Evolutionary conservation across 2,888 invertebrate species (phyloP).

Genomic region (Julus scanicus): DNA sequence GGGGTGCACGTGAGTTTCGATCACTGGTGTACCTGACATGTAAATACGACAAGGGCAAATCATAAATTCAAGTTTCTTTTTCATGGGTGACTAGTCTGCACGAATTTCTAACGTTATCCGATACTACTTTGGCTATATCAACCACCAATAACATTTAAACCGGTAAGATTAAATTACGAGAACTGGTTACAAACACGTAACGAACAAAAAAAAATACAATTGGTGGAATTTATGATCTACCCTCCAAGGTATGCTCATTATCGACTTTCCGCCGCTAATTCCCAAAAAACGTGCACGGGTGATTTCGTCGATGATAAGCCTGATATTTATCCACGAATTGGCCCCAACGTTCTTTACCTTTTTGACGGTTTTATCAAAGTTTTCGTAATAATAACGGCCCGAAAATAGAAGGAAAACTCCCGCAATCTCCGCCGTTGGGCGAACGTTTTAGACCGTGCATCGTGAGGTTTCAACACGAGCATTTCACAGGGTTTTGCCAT

Average conservation of each 20-base stretch:
- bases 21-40: neutral
- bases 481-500: neutral
- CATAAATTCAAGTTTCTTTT: neutral
- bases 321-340: neutral
- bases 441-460: neutral
- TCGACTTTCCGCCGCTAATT: neutral
- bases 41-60: neutral
- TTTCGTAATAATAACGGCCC: neutral
- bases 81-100: neutral
- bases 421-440: neutral
- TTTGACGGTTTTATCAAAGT: neutral
- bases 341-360: neutral
- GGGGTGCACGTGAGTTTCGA: constrained; percentile 24
- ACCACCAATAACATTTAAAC: neutral
- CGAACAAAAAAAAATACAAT: neutral
- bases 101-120: neutral
- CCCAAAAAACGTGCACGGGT: neutral
- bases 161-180: neutral
- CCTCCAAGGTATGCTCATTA: neutral
- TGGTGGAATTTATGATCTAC: neutral
- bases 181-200: neutral
- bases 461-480: neutral
- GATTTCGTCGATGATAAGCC: neutral
- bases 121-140: neutral
- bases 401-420: neutral